Conservation (phyloP, 2,113 vertebrate species). For the Bos indicus region DNA sequence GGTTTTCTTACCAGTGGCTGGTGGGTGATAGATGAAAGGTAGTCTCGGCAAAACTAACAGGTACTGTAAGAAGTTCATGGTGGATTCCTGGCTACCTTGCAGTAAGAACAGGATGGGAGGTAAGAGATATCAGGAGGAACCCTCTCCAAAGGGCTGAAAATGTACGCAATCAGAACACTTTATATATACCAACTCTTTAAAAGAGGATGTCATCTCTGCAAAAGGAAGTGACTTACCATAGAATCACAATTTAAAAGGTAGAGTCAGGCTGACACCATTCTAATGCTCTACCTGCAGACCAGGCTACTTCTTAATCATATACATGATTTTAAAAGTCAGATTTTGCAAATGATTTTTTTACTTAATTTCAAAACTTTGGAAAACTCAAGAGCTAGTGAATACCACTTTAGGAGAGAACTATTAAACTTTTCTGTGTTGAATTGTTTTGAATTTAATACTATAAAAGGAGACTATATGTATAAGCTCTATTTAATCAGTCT, state of each 20-base stretch:
- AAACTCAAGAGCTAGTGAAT: background rate
- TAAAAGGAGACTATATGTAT: background rate
- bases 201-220: background rate
- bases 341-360: background rate
- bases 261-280: background rate
- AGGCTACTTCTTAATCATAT: background rate
- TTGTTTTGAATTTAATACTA: constrained; percentile 23
- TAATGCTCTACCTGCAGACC: background rate
- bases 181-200: background rate
- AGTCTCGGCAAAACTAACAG: background rate
- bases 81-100: background rate
- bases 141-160: background rate
- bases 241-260: background rate
- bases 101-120: background rate
- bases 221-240: background rate
- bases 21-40: background rate
- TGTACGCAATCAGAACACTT: background rate
- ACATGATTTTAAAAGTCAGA: background rate
- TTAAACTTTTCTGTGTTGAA: constrained; percentile 28
- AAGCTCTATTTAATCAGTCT: constrained; percentile 12
- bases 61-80: background rate
- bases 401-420: background rate
- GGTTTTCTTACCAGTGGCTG: background rate
- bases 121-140: background rate
- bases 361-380: background rate